phyloP scores from a whole-genome alignment of 2,797 vertebrate genomes.

The Anas flavirostris region DNA sequence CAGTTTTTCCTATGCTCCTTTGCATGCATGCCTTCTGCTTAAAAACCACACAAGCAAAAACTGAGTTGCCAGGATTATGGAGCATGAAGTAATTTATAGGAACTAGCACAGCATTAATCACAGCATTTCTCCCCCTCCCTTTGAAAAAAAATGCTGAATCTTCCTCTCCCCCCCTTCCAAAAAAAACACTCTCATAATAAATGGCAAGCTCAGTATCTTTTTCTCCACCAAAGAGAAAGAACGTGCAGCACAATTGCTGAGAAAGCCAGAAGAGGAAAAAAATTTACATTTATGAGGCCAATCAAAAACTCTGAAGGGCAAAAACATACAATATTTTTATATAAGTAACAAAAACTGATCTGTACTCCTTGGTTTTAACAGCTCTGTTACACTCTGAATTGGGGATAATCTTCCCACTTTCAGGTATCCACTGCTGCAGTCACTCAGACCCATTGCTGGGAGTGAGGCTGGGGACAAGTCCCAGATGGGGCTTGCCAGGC shows the following conservation, averaged over 20 bases:
- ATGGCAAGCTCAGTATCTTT: background rate
- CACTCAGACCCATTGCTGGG: background rate
- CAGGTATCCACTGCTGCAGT: background rate
- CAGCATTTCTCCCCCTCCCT: fast-evolving
- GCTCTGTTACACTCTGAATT: background rate
- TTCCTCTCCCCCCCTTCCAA: too few species aligned
- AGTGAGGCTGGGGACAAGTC: background rate
- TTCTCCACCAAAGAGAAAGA: background rate
- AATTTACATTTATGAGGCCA: background rate
- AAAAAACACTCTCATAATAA: too few species aligned
- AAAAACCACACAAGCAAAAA: background rate
- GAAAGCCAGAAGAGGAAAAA: background rate
- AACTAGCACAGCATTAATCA: background rate
- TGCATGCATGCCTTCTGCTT: background rate
- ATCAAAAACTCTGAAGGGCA: background rate
- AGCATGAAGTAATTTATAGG: background rate
- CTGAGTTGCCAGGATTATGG: background rate
- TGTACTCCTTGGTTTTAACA: background rate
- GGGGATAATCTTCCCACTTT: background rate
- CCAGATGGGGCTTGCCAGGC: fast-evolving
- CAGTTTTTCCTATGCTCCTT: background rate
- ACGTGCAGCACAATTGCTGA: background rate
- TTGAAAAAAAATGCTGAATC: background rate
- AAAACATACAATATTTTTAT: background rate
- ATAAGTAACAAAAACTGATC: background rate